Percentiles rank a stretch among this genome's conserved stretches.
Evolutionary conservation across 2,888 invertebrate genomes (phyloP).

Genomic region (Drosophila sordidula): DNA sequence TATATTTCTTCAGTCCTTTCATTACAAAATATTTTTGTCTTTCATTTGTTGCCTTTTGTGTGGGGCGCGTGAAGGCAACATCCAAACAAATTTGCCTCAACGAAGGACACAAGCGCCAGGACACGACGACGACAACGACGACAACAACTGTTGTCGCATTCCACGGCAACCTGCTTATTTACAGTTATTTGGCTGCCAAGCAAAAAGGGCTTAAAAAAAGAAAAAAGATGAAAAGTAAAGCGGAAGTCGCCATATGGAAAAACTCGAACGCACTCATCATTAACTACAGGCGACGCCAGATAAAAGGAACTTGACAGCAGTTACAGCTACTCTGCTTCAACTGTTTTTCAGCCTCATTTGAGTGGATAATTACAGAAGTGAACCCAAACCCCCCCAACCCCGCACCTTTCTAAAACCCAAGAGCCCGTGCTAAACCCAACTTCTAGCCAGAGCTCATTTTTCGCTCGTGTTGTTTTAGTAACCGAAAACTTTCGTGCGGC

Average conservation of each 20-base stretch:
- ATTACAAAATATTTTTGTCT: conserved; percentile 75
- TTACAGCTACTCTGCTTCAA: conserved; percentile 31
- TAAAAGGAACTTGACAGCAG: conserved; percentile 16
- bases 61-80: conserved; percentile 14
- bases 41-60: conserved; percentile 69
- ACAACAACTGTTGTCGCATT: conserved; percentile 55
- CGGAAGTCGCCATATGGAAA: conserved; percentile 58
- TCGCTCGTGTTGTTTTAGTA: conserved; percentile 61
- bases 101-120: conserved; percentile 6
- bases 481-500: conserved; percentile 52
- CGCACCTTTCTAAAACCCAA: neutral
- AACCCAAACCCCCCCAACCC: neutral
- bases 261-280: conserved; percentile 41
- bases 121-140: neutral
- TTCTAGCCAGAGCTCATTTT: conserved; percentile 10
- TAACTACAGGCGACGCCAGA: conserved; percentile 21
- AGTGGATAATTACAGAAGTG: conserved; percentile 65
- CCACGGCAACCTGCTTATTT: conserved; percentile 67
- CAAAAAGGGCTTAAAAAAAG: conserved; percentile 38
- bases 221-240: conserved; percentile 7
- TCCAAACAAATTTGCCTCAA: conserved; percentile 38
- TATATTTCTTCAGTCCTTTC: conserved; percentile 77
- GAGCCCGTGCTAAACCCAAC: no score
- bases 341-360: conserved; percentile 67
- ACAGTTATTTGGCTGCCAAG: conserved; percentile 69